A percentile compares a stretch with the other conserved stretches of the same genome.
Evolutionary conservation across 2,797 vertebrate genomes (phyloP).

Genomic region (Natrix natrix): DNA sequence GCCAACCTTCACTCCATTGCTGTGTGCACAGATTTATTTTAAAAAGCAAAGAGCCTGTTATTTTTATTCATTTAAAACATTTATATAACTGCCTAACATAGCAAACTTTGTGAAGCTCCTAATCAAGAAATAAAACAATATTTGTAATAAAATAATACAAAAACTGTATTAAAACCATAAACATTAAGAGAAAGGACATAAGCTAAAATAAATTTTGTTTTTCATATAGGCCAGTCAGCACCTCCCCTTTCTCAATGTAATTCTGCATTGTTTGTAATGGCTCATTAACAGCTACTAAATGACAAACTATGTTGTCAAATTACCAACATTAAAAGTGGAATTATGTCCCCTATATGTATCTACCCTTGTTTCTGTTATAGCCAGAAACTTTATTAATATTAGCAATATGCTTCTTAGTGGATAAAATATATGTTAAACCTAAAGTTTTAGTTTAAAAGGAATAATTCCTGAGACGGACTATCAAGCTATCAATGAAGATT

Average conservation of each 20-base stretch:
- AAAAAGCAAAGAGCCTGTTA: not conserved
- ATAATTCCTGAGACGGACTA: not conserved
- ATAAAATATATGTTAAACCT: not conserved
- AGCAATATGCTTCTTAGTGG: not conserved
- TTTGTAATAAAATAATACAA: not conserved
- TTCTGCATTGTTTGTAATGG: slow-evolving; percentile 44
- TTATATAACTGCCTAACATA: not conserved
- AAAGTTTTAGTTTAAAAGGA: not conserved
- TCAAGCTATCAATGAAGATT: not conserved
- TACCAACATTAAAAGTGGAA: slow-evolving; percentile 43
- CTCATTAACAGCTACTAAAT: slow-evolving; percentile 59
- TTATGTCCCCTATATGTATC: slow-evolving; percentile 30
- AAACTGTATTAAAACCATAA: not conserved
- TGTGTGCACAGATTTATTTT: not conserved
- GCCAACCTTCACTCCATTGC: not conserved
- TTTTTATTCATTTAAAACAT: not conserved
- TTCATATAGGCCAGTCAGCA: slow-evolving; percentile 14
- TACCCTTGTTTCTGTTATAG: not conserved
- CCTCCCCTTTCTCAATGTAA: slow-evolving; percentile 33
- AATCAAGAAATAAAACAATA: not conserved
- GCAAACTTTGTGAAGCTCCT: not conserved
- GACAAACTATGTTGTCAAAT: slow-evolving; percentile 50
- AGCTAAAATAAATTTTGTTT: slow-evolving; percentile 45
- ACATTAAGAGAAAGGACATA: not conserved
- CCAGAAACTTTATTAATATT: not conserved